Evolutionary conservation across 2,888 invertebrate genomes (phyloP).

Genomic region (Dexiosoma caninum): DNA sequence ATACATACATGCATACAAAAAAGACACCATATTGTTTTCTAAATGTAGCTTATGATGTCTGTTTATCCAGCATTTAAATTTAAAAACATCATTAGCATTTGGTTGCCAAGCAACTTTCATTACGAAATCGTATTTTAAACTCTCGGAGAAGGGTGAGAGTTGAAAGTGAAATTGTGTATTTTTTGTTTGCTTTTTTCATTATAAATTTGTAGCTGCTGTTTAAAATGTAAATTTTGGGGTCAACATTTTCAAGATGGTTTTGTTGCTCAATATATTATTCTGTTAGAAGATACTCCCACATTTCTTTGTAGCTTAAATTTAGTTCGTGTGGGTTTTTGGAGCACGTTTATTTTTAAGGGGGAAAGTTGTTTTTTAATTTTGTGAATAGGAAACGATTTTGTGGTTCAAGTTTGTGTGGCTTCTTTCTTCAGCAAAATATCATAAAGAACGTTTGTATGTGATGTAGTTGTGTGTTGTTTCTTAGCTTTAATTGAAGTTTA

Average conservation of each 20-base stretch:
- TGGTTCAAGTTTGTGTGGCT: too few species aligned
- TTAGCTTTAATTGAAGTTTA: too few species aligned
- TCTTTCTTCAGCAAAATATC: too few species aligned
- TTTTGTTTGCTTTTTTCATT: constrained; percentile 11
- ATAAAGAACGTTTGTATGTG: too few species aligned
- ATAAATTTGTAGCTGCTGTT: constrained; percentile 1
- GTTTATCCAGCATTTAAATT: constrained; percentile 12
- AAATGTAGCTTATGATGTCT: constrained; percentile 25
- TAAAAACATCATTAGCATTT: constrained; percentile 53
- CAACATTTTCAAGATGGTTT: constrained; percentile 20
- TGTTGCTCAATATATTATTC: constrained; percentile 25
- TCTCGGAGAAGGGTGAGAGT: neutral
- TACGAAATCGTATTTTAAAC: neutral
- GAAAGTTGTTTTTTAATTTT: neutral
- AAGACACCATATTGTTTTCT: constrained; percentile 1
- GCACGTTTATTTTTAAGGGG: neutral
- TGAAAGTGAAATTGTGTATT: constrained; percentile 12
- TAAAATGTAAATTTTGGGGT: constrained; percentile 42
- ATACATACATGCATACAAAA: too few species aligned
- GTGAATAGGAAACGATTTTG: neutral
- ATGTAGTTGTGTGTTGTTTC: too few species aligned
- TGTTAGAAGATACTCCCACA: neutral
- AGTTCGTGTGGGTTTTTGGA: neutral
- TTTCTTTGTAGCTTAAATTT: neutral
- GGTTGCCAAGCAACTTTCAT: neutral